Evolutionary conservation across 30 jellyfish, hydroid and myxozoan species (phyloP).

Genomic region (Aurelia sp.): DNA sequence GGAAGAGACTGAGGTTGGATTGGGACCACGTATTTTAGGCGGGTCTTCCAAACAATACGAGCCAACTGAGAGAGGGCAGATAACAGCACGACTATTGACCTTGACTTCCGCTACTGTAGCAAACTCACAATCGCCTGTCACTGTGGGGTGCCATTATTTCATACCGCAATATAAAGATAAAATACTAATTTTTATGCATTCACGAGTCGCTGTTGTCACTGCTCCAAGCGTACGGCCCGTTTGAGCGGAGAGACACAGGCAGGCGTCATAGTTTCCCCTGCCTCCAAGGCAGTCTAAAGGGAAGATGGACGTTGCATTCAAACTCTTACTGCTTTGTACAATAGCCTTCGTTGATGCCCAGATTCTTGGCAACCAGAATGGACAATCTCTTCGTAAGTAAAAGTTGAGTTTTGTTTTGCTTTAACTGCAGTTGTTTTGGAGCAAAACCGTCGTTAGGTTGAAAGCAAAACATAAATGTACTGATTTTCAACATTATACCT

Average conservation of each 20-base stretch:
- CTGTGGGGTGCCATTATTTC: constrained; percentile 73
- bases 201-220: constrained; percentile 66
- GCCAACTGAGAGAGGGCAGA: constrained; percentile 14
- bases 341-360: too few relatives aligned
- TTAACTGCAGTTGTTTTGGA: too few relatives aligned
- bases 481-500: too few relatives aligned
- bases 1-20: too few relatives aligned
- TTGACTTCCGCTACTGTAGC: constrained; percentile 55
- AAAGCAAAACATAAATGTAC: too few relatives aligned
- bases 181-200: background rate
- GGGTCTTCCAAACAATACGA: constrained; percentile 30
- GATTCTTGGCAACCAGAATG: background rate
- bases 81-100: background rate
- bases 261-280: constrained; percentile 76
- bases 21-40: constrained; percentile 4
- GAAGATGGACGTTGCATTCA: constrained; percentile 68
- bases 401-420: too few relatives aligned
- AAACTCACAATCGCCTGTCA: constrained; percentile 20
- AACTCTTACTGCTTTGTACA: constrained; percentile 5
- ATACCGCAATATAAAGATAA: constrained; percentile 66
- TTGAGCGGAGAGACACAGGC: constrained; percentile 75
- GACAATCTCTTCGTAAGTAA: too few relatives aligned
- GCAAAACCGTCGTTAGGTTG: too few relatives aligned
- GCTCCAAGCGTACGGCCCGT: constrained; percentile 80
- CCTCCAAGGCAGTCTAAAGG: constrained; percentile 74